Percentiles rank a stretch among this genome's conserved stretches.
Evolutionary conservation across 2,797 vertebrate genomes (phyloP).

Genomic region (Lepilemur ruficaudatus): DNA sequence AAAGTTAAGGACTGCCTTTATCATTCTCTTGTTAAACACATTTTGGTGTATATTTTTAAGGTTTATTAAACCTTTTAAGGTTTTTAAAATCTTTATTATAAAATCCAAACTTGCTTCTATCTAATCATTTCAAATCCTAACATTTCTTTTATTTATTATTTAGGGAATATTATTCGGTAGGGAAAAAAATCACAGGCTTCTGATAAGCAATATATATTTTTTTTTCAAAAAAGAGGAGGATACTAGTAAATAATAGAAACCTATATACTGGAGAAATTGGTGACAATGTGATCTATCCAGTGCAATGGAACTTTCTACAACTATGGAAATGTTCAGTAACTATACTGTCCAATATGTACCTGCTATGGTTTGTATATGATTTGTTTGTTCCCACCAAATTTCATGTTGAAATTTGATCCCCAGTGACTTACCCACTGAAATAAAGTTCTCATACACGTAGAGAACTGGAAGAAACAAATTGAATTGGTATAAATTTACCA

Average conservation of each 20-base stretch:
- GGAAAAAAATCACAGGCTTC: not conserved
- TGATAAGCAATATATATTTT: not conserved
- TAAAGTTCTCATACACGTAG: not conserved
- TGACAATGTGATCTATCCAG: not conserved
- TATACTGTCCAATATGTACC: not conserved
- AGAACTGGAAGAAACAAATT: not conserved
- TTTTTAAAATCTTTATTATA: not conserved
- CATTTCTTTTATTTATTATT: not conserved
- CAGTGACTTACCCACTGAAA: not conserved
- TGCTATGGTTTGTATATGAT: not conserved
- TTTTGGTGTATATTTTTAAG: slow-evolving; percentile 4
- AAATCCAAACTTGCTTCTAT: slow-evolving; percentile 23
- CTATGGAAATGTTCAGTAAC: not conserved
- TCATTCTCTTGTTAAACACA: not conserved
- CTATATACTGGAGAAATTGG: not conserved
- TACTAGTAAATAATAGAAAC: not conserved
- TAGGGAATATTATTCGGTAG: not conserved
- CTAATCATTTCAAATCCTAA: not conserved
- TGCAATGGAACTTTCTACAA: not conserved
- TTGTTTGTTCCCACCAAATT: not conserved
- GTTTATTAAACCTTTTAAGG: too few relatives aligned
- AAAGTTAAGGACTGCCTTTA: not conserved
- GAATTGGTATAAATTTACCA: not conserved
- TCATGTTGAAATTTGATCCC: not conserved
- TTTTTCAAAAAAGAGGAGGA: not conserved